phyloP scores from a whole-genome alignment of 2,797 vertebrate species.

The Pangasius larnaudii region DNA sequence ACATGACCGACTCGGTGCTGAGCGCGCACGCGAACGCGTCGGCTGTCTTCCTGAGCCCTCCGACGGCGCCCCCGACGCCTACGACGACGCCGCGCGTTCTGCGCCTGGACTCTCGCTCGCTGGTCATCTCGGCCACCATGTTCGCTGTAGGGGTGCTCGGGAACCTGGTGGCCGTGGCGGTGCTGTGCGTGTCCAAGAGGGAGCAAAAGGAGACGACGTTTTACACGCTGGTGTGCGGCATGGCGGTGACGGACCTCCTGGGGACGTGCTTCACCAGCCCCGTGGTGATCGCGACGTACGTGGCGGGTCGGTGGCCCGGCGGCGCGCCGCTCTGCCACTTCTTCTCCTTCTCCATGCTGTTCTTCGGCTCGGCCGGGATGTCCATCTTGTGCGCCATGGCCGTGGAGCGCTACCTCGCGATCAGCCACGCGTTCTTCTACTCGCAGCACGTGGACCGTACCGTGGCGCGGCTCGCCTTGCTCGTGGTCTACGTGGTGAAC shows the following conservation, averaged over 20 bases:
- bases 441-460: constrained; percentile 76
- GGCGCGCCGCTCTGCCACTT: constrained; percentile 79
- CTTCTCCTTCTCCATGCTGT: constrained; percentile 85
- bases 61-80: constrained; percentile 31
- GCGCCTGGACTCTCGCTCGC: constrained; percentile 70
- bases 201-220: constrained; percentile 84
- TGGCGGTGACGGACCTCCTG: constrained; percentile 82
- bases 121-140: constrained; percentile 80
- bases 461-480: constrained; percentile 75
- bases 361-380: constrained; percentile 82
- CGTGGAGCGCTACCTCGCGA: constrained; percentile 81
- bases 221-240: constrained; percentile 81
- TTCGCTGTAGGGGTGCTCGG: constrained; percentile 80
- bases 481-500: constrained; percentile 73
- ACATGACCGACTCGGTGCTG: constrained; percentile 35
- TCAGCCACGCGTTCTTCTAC: constrained; percentile 83
- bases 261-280: constrained; percentile 84
- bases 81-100: constrained; percentile 64
- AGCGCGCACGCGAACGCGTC: constrained; percentile 65
- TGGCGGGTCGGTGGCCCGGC: constrained; percentile 75
- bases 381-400: constrained; percentile 83
- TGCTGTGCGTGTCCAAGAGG: constrained; percentile 79
- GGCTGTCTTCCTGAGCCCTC: constrained; percentile 53
- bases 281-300: constrained; percentile 81
- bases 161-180: constrained; percentile 80